These are phyloP conservation scores for Manacus vitellinus DNA, from an alignment of 2,113 vertebrate species.

Conservation along the genomic window DNA sequence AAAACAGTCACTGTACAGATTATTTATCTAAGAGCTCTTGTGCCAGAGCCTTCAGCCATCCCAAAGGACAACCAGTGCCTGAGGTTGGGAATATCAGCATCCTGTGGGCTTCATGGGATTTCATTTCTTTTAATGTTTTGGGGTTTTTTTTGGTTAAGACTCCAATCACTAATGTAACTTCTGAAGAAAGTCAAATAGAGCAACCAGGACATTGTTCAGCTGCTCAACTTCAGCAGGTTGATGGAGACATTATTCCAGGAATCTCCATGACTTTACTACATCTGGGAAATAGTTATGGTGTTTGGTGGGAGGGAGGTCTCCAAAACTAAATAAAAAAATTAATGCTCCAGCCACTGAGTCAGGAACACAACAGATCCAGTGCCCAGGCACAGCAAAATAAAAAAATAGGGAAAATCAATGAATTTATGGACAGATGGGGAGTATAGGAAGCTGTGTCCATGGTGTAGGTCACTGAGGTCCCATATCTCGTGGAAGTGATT, in stretches of 20 bases:
- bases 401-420: not conserved
- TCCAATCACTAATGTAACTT: rapidly evolving
- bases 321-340: not conserved
- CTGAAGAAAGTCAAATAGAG: not conserved
- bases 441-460: not conserved
- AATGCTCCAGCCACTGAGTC: rapidly evolving
- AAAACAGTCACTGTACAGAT: not conserved
- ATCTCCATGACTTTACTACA: not conserved
- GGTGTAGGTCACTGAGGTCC: not conserved
- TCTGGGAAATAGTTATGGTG: rapidly evolving
- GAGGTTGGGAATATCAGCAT: not conserved
- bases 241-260: not conserved
- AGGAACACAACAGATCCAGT: not conserved
- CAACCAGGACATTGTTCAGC: not conserved
- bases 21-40: not conserved
- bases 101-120: not conserved
- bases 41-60: not conserved
- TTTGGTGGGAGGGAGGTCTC: not conserved
- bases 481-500: rapidly evolving
- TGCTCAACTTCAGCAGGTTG: not conserved
- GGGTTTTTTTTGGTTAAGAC: not conserved
- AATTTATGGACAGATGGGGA: not conserved
- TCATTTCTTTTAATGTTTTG: not conserved
- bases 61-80: not conserved
- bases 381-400: not conserved